Percentiles rank a stretch among this genome's conserved stretches.
These are phyloP conservation scores for Trichopoda pennipes DNA, from an alignment of 2,888 invertebrate genomes.

Conservation along the genomic window DNA sequence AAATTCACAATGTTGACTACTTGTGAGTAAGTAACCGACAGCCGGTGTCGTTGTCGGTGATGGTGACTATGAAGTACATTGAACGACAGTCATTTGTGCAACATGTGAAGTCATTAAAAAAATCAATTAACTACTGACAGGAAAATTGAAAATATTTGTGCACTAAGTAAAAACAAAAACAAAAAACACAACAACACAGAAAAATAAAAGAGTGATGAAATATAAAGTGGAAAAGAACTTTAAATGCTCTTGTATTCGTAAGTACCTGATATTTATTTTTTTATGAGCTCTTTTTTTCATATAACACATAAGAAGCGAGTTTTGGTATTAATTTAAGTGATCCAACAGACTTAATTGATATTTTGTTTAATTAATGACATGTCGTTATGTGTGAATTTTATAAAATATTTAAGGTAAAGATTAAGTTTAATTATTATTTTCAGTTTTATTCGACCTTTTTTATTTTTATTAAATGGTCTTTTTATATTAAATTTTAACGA, in stretches of 20 bases:
- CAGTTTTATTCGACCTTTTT: too few relatives aligned
- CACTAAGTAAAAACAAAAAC: conserved; percentile 49
- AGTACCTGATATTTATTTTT: conserved; percentile 49
- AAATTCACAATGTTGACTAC: conserved; percentile 64
- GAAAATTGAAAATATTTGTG: conserved; percentile 68
- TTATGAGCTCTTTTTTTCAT: conserved; percentile 38
- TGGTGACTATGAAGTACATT: conserved; percentile 38
- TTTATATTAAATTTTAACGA: too few relatives aligned
- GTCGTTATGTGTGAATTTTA: conserved; percentile 43
- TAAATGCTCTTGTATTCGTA: conserved; percentile 48
- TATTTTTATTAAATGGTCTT: too few relatives aligned
- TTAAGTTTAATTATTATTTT: too few relatives aligned
- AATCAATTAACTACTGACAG: conserved; percentile 72
- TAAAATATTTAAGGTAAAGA: conserved; percentile 43
- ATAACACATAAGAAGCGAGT: conserved; percentile 45
- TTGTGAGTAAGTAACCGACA: conserved; percentile 58
- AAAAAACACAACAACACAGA: conserved; percentile 8
- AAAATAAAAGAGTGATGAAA: conserved; percentile 9
- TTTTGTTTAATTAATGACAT: conserved; percentile 64
- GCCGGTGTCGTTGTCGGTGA: conserved; percentile 40
- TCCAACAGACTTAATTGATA: conserved; percentile 66
- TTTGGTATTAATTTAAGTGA: conserved; percentile 62
- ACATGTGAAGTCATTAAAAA: conserved; percentile 72
- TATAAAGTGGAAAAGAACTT: conserved; percentile 38
- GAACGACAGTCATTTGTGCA: conserved; percentile 67